phyloP scores from a whole-genome alignment of 2,797 vertebrate species.

The Setipinna tenuifilis region DNA sequence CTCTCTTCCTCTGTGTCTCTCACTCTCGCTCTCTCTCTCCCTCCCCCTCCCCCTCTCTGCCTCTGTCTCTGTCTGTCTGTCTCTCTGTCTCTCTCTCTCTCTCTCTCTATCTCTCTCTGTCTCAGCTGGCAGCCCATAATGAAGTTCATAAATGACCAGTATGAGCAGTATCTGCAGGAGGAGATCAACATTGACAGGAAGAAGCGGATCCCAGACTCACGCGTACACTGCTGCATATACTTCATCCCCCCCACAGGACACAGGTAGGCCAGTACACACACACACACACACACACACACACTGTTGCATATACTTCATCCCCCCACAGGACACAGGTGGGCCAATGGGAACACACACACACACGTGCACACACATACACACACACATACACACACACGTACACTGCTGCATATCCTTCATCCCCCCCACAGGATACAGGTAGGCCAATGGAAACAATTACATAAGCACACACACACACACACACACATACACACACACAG shows the following conservation, averaged over 20 bases:
- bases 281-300: slow-evolving; percentile 5
- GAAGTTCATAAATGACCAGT: slow-evolving; percentile 98
- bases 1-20: not conserved
- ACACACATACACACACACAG: not conserved
- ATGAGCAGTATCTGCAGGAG: slow-evolving; percentile 95
- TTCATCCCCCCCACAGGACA: slow-evolving; percentile 98
- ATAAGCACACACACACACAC: not conserved
- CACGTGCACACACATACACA: not conserved
- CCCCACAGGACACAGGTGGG: slow-evolving; percentile 97
- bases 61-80: slow-evolving; percentile 1
- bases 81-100: not conserved
- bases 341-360: not conserved
- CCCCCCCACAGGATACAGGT: slow-evolving; percentile 96
- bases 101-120: not conserved
- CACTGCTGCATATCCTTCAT: slow-evolving; percentile 98
- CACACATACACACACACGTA: slow-evolving; percentile 12
- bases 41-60: not conserved
- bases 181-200: slow-evolving; percentile 95
- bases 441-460: slow-evolving; percentile 50
- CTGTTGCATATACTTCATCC: slow-evolving; percentile 99
- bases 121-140: slow-evolving; percentile 97
- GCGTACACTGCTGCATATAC: slow-evolving; percentile 98
- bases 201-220: slow-evolving; percentile 92
- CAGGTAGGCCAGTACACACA: slow-evolving; percentile 76
- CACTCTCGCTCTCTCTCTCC: not conserved